A percentile compares a stretch with the other conserved stretches of the same genome.
Conservation (phyloP, 2,113 vertebrate species). For the Zosterops borbonicus region DNA sequence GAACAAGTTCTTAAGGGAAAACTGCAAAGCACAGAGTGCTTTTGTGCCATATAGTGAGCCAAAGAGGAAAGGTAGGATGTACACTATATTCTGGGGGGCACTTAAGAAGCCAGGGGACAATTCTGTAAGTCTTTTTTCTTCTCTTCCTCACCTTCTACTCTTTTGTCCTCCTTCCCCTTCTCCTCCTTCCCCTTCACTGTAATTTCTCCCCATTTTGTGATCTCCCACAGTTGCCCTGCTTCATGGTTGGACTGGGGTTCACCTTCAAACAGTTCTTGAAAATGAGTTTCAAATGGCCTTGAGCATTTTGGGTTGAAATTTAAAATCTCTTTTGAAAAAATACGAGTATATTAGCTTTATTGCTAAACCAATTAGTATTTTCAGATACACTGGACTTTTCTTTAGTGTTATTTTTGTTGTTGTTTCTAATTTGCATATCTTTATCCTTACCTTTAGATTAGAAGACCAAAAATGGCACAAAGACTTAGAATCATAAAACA, state of each 20-base stretch:
- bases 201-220: neutral
- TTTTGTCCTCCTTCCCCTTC: neutral
- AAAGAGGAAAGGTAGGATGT: neutral
- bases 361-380: neutral
- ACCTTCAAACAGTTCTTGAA: neutral
- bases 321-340: neutral
- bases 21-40: neutral
- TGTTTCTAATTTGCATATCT: constrained; percentile 1
- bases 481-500: neutral
- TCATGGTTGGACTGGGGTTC: neutral
- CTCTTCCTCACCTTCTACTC: neutral
- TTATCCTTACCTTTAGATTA: neutral
- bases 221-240: neutral
- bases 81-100: neutral
- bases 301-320: neutral
- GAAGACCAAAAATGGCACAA: neutral
- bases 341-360: neutral
- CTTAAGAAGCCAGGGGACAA: neutral
- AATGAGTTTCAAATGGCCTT: neutral
- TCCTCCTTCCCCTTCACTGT: neutral
- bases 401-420: neutral
- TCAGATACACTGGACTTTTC: neutral
- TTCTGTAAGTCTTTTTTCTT: neutral
- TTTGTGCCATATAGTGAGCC: neutral
- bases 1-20: neutral